A percentile compares a stretch with the other conserved stretches of the same genome.
Evolutionary conservation across 2,888 invertebrate genomes (phyloP).

Genomic region (Steromphala cineraria): DNA sequence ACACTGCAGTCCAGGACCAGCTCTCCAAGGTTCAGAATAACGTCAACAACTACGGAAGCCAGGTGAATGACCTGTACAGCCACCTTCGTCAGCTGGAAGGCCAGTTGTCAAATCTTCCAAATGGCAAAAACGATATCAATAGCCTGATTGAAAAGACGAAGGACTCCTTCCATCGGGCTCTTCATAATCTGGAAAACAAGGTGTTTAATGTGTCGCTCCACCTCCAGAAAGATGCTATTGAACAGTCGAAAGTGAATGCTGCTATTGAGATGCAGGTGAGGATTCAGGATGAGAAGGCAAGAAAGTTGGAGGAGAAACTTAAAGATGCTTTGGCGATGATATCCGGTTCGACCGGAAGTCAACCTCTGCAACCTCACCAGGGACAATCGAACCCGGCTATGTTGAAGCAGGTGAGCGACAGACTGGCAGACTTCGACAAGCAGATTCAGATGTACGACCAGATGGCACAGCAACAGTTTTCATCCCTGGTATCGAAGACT

Average conservation of each 20-base stretch:
- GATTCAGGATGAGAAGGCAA: neutral
- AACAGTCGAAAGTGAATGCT: slow-evolving; percentile 16
- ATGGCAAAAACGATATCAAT: neutral
- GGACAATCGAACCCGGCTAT: neutral
- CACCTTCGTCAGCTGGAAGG: slow-evolving; percentile 29
- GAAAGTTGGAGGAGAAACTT: neutral
- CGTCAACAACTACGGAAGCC: slow-evolving; percentile 22
- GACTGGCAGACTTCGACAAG: slow-evolving; percentile 31
- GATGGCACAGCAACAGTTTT: slow-evolving; percentile 32
- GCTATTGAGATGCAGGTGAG: slow-evolving; percentile 1
- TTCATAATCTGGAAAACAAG: slow-evolving; percentile 1
- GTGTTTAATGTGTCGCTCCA: neutral
- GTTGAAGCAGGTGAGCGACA: neutral
- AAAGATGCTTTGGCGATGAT: neutral
- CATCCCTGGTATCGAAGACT: slow-evolving; percentile 24
- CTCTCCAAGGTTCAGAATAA: slow-evolving; percentile 45
- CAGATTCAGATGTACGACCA: slow-evolving; percentile 36
- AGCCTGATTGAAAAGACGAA: neutral
- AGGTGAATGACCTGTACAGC: slow-evolving; percentile 32
- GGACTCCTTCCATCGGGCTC: neutral
- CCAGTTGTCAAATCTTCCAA: neutral
- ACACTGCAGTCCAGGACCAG: slow-evolving; percentile 42
- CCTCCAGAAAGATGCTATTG: slow-evolving; percentile 15
- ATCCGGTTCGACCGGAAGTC: neutral
- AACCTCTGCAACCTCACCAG: neutral